These are phyloP conservation scores for Aphelenchoides besseyi DNA, from an alignment of 1,140 invertebrate genomes.

Conservation along the genomic window DNA sequence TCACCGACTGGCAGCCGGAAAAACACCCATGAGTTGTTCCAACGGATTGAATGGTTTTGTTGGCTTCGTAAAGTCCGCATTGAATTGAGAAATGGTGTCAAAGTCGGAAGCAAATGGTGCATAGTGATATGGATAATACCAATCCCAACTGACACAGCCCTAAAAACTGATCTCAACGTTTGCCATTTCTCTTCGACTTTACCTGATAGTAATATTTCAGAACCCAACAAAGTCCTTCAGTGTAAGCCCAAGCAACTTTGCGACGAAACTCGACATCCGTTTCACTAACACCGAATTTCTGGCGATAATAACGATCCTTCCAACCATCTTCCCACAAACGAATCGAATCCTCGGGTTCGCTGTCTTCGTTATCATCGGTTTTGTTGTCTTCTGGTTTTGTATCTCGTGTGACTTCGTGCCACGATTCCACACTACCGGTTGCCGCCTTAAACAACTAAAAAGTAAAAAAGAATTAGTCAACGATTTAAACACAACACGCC, in stretches of 20 bases:
- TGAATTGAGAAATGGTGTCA: slow-evolving; percentile 79
- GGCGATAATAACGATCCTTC: slow-evolving; percentile 93
- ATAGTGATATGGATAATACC: slow-evolving; percentile 99
- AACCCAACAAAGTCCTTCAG: slow-evolving; percentile 93
- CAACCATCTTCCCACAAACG: slow-evolving; percentile 94
- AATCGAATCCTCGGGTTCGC: slow-evolving; percentile 84
- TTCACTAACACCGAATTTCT: slow-evolving; percentile 83
- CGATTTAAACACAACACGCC: not conserved
- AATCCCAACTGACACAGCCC: slow-evolving; percentile 98
- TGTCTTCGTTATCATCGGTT: slow-evolving; percentile 66
- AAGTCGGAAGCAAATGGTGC: slow-evolving; percentile 99
- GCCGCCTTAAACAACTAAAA: slow-evolving; percentile 65
- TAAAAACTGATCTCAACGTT: too few relatives aligned
- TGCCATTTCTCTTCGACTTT: too few relatives aligned
- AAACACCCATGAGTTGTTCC: slow-evolving; percentile 98
- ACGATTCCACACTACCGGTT: slow-evolving; percentile 64
- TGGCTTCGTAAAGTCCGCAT: slow-evolving; percentile 80
- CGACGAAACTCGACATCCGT: slow-evolving; percentile 82
- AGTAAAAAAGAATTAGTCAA: not conserved
- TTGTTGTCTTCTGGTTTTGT: not conserved
- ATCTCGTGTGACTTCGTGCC: slow-evolving; percentile 14
- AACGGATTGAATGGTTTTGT: slow-evolving; percentile 88
- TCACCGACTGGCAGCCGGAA: slow-evolving; percentile 86
- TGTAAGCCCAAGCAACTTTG: slow-evolving; percentile 83
- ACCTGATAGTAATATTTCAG: slow-evolving; percentile 96